Evolutionary conservation across 2,113 vertebrate species (phyloP).

Genomic region (Hucho hucho): DNA sequence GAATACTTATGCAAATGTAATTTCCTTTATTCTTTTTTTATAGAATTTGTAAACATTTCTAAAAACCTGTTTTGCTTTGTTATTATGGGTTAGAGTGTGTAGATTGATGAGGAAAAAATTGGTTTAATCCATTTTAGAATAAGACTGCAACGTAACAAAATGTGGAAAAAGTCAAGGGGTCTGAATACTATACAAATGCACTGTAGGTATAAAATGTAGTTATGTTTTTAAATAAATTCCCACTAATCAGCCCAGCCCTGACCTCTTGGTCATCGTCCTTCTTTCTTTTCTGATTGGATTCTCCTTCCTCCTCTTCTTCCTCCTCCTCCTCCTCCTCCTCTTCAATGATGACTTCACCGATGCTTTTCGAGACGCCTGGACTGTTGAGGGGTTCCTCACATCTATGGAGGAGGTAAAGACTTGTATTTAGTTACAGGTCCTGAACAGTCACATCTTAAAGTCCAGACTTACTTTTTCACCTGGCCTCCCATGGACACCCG

Average conservation of each 20-base stretch:
- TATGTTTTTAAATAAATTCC: not conserved
- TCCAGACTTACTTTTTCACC: slow-evolving; percentile 92
- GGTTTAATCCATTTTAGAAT: too few relatives aligned
- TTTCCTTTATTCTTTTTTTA: too few relatives aligned
- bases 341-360: slow-evolving; percentile 91
- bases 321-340: slow-evolving; percentile 98
- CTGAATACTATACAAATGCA: too few relatives aligned
- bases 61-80: too few relatives aligned
- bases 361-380: slow-evolving; percentile 83
- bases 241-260: not conserved
- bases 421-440: slow-evolving; percentile 54
- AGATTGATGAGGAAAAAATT: too few relatives aligned
- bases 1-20: slow-evolving; percentile 75
- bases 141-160: too few relatives aligned
- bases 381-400: slow-evolving; percentile 84
- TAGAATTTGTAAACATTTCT: too few relatives aligned
- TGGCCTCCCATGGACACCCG: slow-evolving; percentile 96
- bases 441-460: not conserved
- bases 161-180: too few relatives aligned
- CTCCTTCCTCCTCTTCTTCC: slow-evolving; percentile 79
- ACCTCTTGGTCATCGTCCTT: slow-evolving; percentile 95
- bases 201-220: slow-evolving; percentile 1
- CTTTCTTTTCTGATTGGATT: slow-evolving; percentile 90
- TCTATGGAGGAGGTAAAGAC: slow-evolving; percentile 60
- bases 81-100: too few relatives aligned